phyloP scores from a whole-genome alignment of 2,888 invertebrate species.

The Meloe dianella region DNA sequence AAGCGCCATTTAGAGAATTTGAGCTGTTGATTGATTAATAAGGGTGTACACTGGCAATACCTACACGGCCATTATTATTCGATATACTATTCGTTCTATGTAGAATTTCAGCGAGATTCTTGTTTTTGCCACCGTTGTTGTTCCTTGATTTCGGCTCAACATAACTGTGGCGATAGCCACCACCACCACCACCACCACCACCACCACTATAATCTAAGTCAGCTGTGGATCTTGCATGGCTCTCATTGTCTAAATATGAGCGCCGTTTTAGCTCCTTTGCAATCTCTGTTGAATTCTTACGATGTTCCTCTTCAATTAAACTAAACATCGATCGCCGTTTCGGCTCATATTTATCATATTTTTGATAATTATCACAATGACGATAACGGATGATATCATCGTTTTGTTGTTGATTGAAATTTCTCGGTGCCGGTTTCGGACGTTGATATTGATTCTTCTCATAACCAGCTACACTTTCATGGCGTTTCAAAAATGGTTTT shows the following conservation, averaged over 20 bases:
- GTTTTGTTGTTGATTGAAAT: conserved; percentile 42
- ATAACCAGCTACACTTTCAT: conserved; percentile 43
- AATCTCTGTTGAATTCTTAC: conserved; percentile 59
- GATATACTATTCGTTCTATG: conserved; percentile 58
- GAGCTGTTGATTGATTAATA: no score
- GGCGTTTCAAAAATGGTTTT: conserved; percentile 47
- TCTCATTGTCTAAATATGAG: conserved; percentile 57
- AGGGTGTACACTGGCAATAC: conserved; percentile 59
- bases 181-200: conserved; percentile 45
- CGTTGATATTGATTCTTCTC: conserved; percentile 41
- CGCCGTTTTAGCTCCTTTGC: conserved; percentile 61
- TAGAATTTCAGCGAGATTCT: conserved; percentile 53
- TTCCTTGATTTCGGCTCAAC: conserved; percentile 66
- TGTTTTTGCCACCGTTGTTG: conserved; percentile 48
- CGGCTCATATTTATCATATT: conserved; percentile 53
- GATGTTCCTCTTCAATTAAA: conserved; percentile 59
- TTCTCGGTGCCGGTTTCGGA: conserved; percentile 53
- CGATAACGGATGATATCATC: conserved; percentile 33
- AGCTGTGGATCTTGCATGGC: conserved; percentile 52
- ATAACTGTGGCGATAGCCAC: conserved; percentile 67
- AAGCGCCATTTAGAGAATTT: conserved; percentile 22
- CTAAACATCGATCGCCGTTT: conserved; percentile 59
- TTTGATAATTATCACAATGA: conserved; percentile 42
- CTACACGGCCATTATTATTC: conserved; percentile 57
- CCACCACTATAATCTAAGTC: conserved; percentile 51